Evolutionary conservation across 2,113 vertebrate genomes (phyloP).

Genomic region (Candoia aspera): DNA sequence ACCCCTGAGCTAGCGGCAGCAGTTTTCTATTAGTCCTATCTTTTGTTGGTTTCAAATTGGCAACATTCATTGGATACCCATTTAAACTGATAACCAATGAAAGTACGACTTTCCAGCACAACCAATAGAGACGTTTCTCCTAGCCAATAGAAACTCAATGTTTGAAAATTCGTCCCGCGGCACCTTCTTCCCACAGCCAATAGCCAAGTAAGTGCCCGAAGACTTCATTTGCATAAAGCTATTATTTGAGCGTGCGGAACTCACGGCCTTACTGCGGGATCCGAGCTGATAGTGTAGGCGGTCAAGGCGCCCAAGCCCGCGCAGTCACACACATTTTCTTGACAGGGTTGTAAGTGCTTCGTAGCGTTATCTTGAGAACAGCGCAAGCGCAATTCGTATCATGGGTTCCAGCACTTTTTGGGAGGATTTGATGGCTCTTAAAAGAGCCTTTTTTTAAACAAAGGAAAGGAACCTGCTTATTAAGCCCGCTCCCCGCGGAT

Average conservation of each 20-base stretch:
- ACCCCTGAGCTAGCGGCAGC: neutral
- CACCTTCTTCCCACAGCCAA: neutral
- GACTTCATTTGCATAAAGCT: neutral
- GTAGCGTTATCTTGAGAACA: no score
- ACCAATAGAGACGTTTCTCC: no score
- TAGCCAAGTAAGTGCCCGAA: accelerated
- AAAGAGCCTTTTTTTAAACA: conserved; percentile 55
- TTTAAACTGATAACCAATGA: neutral
- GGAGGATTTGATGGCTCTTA: conserved; percentile 46
- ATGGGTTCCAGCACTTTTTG: neutral
- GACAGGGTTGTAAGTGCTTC: neutral
- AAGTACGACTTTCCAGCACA: neutral
- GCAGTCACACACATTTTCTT: neutral
- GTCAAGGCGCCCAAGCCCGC: neutral
- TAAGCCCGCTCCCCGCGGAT: conserved; percentile 23
- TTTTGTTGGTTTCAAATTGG: neutral
- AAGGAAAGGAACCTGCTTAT: neutral
- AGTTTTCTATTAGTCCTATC: neutral
- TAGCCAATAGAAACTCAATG: neutral
- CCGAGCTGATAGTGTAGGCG: accelerated
- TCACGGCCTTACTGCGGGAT: accelerated
- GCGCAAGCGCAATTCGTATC: no score
- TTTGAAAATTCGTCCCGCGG: neutral
- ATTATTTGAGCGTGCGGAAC: neutral
- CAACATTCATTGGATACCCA: neutral